Conservation (phyloP, 2,113 vertebrate genomes). For the Podiceps cristatus region DNA sequence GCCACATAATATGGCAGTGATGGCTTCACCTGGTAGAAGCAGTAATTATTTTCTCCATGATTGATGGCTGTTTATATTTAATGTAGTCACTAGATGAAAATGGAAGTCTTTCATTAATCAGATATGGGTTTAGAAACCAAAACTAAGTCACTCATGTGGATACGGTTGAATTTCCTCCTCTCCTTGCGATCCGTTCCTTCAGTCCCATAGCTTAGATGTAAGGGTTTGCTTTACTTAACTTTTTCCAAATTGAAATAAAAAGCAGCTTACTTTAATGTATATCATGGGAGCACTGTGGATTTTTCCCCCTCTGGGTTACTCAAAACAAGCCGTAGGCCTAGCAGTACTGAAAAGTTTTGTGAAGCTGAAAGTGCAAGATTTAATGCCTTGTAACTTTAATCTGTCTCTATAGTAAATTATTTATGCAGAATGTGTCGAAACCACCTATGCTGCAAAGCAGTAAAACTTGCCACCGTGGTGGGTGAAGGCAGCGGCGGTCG, state of each 20-base stretch:
- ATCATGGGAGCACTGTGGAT: neutral
- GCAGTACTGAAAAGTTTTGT: neutral
- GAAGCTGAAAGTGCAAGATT: slow-evolving; percentile 36
- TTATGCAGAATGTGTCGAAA: neutral
- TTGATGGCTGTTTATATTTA: neutral
- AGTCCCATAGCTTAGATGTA: slow-evolving; percentile 22
- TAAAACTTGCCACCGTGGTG: accelerated
- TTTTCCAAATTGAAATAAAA: slow-evolving; percentile 26
- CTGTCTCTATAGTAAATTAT: neutral
- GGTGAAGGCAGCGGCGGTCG: neutral
- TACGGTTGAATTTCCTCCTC: slow-evolving; percentile 20
- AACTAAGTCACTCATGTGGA: slow-evolving; percentile 22
- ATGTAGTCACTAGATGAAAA: slow-evolving; percentile 11
- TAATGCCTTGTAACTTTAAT: slow-evolving; percentile 46
- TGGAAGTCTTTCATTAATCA: slow-evolving; percentile 25
- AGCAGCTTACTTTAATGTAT: slow-evolving; percentile 23
- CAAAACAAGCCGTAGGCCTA: slow-evolving; percentile 32
- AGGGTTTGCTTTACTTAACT: slow-evolving; percentile 47
- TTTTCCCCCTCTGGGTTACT: neutral
- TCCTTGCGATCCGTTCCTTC: slow-evolving; percentile 31
- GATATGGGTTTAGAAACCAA: slow-evolving; percentile 17
- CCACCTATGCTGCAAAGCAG: neutral
- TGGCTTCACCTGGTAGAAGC: neutral
- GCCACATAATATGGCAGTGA: neutral
- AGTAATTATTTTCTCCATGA: neutral